Evolutionary conservation across 2,888 invertebrate genomes (phyloP).

Genomic region (Conomelus anceps): DNA sequence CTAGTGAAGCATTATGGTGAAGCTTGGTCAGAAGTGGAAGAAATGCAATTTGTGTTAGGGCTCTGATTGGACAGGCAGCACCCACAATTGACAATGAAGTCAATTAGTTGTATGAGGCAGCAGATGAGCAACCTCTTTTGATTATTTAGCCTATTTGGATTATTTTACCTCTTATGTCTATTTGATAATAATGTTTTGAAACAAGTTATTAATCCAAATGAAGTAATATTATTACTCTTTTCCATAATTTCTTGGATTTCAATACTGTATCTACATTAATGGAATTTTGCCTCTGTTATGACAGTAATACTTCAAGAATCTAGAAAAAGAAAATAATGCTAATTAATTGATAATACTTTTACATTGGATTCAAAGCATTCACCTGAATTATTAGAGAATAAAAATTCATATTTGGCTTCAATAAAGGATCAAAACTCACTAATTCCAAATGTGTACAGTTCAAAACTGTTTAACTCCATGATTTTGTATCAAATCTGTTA

Average conservation of each 20-base stretch:
- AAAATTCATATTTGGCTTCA: background rate
- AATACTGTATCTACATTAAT: no score
- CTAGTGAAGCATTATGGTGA: background rate
- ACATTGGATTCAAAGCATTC: constrained; percentile 9
- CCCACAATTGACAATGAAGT: background rate
- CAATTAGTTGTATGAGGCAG: background rate
- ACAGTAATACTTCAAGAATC: no score
- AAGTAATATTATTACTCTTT: no score
- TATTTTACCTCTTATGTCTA: no score
- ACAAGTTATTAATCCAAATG: no score
- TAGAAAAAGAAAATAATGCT: no score
- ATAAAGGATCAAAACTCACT: background rate
- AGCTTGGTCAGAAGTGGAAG: background rate
- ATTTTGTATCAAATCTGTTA: background rate
- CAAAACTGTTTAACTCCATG: background rate
- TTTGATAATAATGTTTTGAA: no score
- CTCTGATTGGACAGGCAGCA: background rate
- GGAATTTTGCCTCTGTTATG: no score
- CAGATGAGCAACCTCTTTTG: background rate
- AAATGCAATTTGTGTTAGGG: background rate
- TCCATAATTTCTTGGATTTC: no score
- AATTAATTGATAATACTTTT: no score
- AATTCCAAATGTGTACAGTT: background rate
- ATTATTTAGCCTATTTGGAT: background rate
- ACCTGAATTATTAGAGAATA: background rate